Evolutionary conservation across 2,113 vertebrate genomes (phyloP).

Genomic region (Lophochroa leadbeateri): DNA sequence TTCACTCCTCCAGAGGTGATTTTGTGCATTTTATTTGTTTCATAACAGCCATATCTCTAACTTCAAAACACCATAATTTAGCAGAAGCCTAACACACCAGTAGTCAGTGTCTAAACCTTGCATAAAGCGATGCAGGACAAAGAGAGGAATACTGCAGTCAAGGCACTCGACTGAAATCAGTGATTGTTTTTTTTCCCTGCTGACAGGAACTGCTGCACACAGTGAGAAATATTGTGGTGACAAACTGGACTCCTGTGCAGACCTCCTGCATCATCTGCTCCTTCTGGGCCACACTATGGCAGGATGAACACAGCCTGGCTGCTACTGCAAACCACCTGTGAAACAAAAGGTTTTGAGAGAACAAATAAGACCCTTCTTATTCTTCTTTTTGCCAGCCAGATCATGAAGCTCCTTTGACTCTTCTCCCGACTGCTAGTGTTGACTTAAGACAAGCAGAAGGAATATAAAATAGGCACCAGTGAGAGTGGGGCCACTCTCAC

Average conservation of each 20-base stretch:
- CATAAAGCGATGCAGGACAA: neutral
- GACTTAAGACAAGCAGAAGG: neutral
- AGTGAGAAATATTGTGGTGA: neutral
- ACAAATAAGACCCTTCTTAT: neutral
- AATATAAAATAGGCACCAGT: neutral
- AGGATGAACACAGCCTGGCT: neutral
- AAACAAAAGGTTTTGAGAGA: neutral
- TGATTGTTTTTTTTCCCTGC: neutral
- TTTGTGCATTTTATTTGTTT: neutral
- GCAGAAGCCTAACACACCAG: neutral
- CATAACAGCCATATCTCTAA: neutral
- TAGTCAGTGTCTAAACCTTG: neutral
- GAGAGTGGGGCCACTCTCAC: neutral
- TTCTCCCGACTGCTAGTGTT: neutral
- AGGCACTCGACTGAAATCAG: slow-evolving; percentile 12
- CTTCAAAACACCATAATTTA: neutral
- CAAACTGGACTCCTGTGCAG: neutral
- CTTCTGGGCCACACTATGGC: neutral
- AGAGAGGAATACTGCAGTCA: neutral
- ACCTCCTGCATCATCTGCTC: neutral
- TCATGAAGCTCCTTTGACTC: neutral
- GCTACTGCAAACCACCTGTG: neutral
- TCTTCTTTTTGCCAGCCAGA: neutral
- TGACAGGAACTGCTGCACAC: neutral
- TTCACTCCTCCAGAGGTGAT: neutral